Evolutionary conservation across 2,888 invertebrate genomes (phyloP).

Genomic region (Drosophila emarginata): DNA sequence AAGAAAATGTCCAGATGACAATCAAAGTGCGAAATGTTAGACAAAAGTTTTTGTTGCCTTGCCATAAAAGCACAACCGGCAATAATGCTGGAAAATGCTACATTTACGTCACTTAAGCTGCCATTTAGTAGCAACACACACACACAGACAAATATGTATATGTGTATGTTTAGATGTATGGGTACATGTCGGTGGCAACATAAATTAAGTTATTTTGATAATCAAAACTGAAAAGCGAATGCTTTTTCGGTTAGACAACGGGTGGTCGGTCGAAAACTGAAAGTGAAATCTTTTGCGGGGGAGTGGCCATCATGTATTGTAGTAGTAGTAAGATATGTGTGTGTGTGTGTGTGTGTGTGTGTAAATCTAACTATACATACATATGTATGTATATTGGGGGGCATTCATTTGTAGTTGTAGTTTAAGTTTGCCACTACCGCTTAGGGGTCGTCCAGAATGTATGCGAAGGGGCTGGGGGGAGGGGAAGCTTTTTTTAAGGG

Average conservation of each 20-base stretch:
- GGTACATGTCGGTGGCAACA: conserved; percentile 34
- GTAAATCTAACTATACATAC: not conserved
- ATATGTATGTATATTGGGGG: not conserved
- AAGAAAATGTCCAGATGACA: conserved; percentile 41
- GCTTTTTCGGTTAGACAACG: conserved; percentile 50
- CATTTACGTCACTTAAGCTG: conserved; percentile 73
- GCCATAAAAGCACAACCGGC: conserved; percentile 29
- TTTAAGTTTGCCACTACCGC: not conserved
- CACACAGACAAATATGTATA: not conserved
- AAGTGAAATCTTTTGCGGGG: conserved; percentile 1
- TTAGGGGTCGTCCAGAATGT: not conserved
- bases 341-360: not conserved
- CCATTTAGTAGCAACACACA: conserved; percentile 53
- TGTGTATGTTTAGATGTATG: conserved; percentile 21
- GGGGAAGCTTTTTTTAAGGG: conserved; percentile 47
- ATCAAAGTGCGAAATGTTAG: conserved; percentile 62
- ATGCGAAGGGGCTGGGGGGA: conserved; percentile 6
- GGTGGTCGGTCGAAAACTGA: conserved; percentile 2
- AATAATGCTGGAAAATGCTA: conserved; percentile 55
- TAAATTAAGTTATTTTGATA: conserved; percentile 74
- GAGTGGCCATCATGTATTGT: not conserved
- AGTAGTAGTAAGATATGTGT: too few relatives aligned
- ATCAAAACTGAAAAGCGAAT: conserved; percentile 72
- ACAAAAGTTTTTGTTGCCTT: conserved; percentile 55
- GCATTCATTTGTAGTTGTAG: conserved; percentile 71